Evolutionary conservation across 2,888 invertebrate genomes (phyloP).

Genomic region (Netelia inedita): DNA sequence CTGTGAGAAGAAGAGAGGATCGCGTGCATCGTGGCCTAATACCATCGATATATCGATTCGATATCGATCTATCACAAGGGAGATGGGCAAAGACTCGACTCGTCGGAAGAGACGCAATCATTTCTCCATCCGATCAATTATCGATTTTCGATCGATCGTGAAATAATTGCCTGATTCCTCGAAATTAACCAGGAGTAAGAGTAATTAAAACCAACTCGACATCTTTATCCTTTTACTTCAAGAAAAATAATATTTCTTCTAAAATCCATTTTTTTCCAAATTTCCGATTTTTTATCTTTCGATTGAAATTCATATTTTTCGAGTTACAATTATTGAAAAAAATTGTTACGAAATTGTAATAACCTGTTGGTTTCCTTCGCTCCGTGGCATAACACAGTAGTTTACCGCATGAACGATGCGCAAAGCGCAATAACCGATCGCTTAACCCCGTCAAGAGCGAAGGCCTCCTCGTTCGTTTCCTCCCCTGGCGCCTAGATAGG

Average conservation of each 20-base stretch:
- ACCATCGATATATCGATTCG: constrained; percentile 38
- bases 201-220: background rate
- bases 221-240: background rate
- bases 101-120: background rate
- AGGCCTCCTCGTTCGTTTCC: constrained; percentile 21
- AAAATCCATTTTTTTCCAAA: background rate
- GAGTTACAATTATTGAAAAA: background rate
- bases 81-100: background rate
- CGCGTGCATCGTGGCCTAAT: constrained; percentile 28
- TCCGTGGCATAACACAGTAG: constrained; percentile 68
- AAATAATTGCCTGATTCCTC: background rate
- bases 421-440: constrained; percentile 69
- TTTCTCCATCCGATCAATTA: background rate
- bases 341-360: background rate
- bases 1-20: constrained; percentile 19
- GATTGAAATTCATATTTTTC: no score
- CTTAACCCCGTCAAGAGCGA: constrained; percentile 52
- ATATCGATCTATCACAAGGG: constrained; percentile 25
- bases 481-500: constrained; percentile 4
- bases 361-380: constrained; percentile 71
- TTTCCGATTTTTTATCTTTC: no score
- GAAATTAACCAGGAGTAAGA: constrained; percentile 1
- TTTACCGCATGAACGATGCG: constrained; percentile 64
- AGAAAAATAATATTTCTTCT: no score
- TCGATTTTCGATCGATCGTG: constrained; percentile 26